phyloP scores from a whole-genome alignment of 2,888 invertebrate species.

The Drosophila putrida region DNA sequence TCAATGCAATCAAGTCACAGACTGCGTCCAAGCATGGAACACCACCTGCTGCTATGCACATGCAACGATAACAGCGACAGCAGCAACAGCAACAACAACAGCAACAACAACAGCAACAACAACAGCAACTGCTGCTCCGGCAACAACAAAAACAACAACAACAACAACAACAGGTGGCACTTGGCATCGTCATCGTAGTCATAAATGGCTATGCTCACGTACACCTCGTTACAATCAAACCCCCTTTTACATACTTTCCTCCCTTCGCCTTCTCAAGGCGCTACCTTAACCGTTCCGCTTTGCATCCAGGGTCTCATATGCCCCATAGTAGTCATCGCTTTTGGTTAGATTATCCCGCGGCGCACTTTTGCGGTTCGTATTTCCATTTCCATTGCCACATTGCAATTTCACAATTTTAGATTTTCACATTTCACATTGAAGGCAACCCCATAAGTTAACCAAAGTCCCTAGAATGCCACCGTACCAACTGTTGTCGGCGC shows the following conservation, averaged over 20 bases:
- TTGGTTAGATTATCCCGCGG: conserved; percentile 71
- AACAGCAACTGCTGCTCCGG: not conserved
- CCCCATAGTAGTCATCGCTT: conserved; percentile 67
- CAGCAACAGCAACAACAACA: conserved; percentile 13
- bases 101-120: conserved; percentile 30
- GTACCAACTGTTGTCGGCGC: conserved; percentile 45
- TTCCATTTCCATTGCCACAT: conserved; percentile 18
- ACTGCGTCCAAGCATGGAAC: conserved; percentile 54
- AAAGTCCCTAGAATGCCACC: conserved; percentile 34
- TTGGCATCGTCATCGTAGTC: conserved; percentile 51
- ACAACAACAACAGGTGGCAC: conserved; percentile 66
- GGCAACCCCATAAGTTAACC: conserved; percentile 26
- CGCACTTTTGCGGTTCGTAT: conserved; percentile 67
- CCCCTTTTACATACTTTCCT: not conserved
- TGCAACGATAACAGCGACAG: conserved; percentile 36
- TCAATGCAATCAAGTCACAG: conserved; percentile 62
- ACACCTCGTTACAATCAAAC: conserved; percentile 62
- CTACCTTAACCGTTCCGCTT: conserved; percentile 3
- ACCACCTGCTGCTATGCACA: conserved; percentile 66
- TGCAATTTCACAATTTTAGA: conserved; percentile 14
- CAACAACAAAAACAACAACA: conserved; percentile 43
- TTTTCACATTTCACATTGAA: conserved; percentile 3
- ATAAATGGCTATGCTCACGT: conserved; percentile 72
- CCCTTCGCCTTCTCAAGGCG: not conserved
- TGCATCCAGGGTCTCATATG: conserved; percentile 58